A percentile compares a stretch with the other conserved stretches of the same genome.
Evolutionary conservation across 92 coral and sea anemone species (phyloP).

Genomic region (Meandrina meandrites): DNA sequence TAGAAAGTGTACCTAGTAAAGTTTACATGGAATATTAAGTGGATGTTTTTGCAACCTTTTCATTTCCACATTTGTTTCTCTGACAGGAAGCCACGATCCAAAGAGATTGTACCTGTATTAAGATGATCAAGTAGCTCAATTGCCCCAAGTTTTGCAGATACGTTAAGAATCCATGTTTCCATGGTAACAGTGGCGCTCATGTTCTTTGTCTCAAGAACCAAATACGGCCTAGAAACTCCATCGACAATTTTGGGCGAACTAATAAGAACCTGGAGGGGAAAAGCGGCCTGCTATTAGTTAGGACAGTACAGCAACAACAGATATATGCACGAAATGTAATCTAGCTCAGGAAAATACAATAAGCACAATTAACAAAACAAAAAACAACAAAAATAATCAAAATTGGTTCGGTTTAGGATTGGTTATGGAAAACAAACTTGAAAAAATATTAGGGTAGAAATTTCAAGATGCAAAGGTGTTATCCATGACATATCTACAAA

Average conservation of each 20-base stretch:
- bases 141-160: conserved; percentile 83
- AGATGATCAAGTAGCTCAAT: conserved; percentile 69
- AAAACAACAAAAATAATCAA: not conserved
- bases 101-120: conserved; percentile 60
- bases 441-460: not conserved
- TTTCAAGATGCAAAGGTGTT: not conserved
- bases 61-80: not conserved
- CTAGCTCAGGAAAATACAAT: not conserved
- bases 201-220: conserved; percentile 70
- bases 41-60: not conserved
- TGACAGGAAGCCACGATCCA: not conserved
- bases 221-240: conserved; percentile 63
- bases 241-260: conserved; percentile 67
- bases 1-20: not conserved
- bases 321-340: not conserved
- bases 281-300: not conserved
- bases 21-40: too few species aligned
- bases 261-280: conserved; percentile 57
- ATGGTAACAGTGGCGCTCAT: conserved; percentile 67
- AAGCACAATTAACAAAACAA: not conserved
- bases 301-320: not conserved
- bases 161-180: conserved; percentile 65
- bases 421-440: not conserved
- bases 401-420: not conserved
- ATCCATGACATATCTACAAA: not conserved